Evolutionary conservation across 2,888 invertebrate species (phyloP).

Genomic region (Aricia artaxerxes): DNA sequence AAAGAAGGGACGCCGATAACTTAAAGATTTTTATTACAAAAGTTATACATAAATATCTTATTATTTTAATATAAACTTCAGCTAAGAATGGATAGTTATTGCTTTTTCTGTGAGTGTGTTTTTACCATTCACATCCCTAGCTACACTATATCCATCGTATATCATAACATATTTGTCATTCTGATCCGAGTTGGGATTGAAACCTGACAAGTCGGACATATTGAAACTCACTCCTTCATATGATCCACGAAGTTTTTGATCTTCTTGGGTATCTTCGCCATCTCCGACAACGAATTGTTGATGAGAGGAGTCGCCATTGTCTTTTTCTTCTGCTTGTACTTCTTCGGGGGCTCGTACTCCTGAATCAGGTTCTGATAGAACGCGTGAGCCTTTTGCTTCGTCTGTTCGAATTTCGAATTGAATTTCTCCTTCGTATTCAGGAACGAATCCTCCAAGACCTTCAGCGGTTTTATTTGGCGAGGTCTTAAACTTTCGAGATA

Average conservation of each 20-base stretch:
- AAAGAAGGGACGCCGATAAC: slow-evolving; percentile 74
- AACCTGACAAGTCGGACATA: slow-evolving; percentile 38
- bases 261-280: slow-evolving; percentile 66
- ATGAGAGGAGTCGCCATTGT: slow-evolving; percentile 63
- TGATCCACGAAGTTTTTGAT: slow-evolving; percentile 66
- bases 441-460: slow-evolving; percentile 51
- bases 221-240: slow-evolving; percentile 58
- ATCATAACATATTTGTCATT: slow-evolving; percentile 61
- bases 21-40: slow-evolving; percentile 42
- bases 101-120: slow-evolving; percentile 63
- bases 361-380: slow-evolving; percentile 66
- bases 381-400: slow-evolving; percentile 63
- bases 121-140: slow-evolving; percentile 68
- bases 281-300: slow-evolving; percentile 65
- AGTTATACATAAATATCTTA: slow-evolving; percentile 33
- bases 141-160: slow-evolving; percentile 71
- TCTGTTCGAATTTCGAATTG: slow-evolving; percentile 60
- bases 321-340: slow-evolving; percentile 63
- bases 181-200: slow-evolving; percentile 35
- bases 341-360: slow-evolving; percentile 61
- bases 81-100: slow-evolving; percentile 54
- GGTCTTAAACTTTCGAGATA: slow-evolving; percentile 39
- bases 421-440: slow-evolving; percentile 55
- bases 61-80: slow-evolving; percentile 36
- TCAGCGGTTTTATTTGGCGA: slow-evolving; percentile 50